Conservation (phyloP, 2,888 invertebrate genomes). For the Helicoverpa assulta region DNA sequence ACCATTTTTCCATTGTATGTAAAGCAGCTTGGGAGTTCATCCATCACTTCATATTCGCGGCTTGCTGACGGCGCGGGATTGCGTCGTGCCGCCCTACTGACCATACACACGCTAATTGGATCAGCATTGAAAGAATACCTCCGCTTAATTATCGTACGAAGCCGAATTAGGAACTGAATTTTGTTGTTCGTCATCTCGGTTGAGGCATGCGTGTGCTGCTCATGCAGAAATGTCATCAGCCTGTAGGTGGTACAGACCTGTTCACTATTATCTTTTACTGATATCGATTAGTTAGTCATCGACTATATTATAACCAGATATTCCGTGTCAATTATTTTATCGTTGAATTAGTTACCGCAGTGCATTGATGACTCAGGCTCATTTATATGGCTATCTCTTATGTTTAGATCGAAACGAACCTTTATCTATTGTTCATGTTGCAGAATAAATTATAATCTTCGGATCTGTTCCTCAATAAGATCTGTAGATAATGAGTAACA, state of each 20-base stretch:
- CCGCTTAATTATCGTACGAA: slow-evolving; percentile 63
- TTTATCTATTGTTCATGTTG: slow-evolving; percentile 52
- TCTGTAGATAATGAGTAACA: slow-evolving; percentile 52
- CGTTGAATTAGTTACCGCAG: slow-evolving; percentile 4
- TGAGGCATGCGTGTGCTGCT: slow-evolving; percentile 40
- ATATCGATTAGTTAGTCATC: background rate
- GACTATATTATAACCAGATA: background rate
- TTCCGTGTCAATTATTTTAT: slow-evolving; percentile 2
- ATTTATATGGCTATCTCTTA: slow-evolving; percentile 36
- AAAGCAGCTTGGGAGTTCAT: slow-evolving; percentile 84
- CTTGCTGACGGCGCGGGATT: slow-evolving; percentile 74
- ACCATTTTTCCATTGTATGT: slow-evolving; percentile 87
- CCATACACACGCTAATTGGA: slow-evolving; percentile 75
- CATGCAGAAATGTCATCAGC: slow-evolving; percentile 49
- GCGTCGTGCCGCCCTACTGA: slow-evolving; percentile 76
- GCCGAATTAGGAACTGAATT: slow-evolving; percentile 63
- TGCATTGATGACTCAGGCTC: slow-evolving; percentile 10
- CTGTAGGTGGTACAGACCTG: slow-evolving; percentile 22
- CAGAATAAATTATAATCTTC: slow-evolving; percentile 58
- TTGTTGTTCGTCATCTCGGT: slow-evolving; percentile 58
- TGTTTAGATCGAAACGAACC: slow-evolving; percentile 37
- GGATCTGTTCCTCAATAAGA: slow-evolving; percentile 50
- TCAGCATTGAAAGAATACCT: slow-evolving; percentile 72
- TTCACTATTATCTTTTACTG: slow-evolving; percentile 12
- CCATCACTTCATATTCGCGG: slow-evolving; percentile 89